Conservation (phyloP, 2,113 vertebrate genomes). For the Mesembrinibis cayennensis region DNA sequence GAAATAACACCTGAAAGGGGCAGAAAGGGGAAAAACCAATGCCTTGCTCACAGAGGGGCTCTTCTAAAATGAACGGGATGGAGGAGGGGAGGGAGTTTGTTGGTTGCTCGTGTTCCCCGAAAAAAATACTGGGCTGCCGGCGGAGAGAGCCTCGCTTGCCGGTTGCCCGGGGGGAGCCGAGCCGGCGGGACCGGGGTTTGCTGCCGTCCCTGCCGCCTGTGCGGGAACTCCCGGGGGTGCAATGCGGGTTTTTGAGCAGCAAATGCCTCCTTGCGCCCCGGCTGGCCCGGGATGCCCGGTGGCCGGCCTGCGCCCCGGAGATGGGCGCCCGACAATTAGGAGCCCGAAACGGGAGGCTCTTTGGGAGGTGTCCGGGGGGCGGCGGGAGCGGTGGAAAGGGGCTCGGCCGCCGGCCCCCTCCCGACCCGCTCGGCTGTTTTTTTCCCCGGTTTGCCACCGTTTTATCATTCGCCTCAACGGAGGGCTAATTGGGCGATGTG, state of each 20-base stretch:
- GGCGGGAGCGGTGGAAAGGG: no score
- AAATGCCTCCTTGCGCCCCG: neutral
- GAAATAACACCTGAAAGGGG: neutral
- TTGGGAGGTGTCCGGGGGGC: neutral
- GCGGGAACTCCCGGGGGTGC: neutral
- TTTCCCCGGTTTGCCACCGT: neutral
- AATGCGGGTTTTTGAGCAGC: neutral
- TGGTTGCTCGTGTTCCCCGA: neutral
- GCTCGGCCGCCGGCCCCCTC: neutral
- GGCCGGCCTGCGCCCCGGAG: neutral
- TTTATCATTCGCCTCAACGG: neutral
- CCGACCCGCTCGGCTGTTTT: neutral
- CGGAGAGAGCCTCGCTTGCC: neutral
- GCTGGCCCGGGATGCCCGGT: neutral
- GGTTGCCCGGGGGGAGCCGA: neutral
- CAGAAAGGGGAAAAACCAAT: neutral
- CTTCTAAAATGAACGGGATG: fast-evolving
- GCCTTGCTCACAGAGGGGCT: fast-evolving
- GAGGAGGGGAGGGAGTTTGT: no score
- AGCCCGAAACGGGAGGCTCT: neutral
- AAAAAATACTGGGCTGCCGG: neutral
- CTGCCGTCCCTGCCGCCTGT: neutral
- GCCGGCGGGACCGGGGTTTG: neutral
- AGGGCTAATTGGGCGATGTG: neutral
- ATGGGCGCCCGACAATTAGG: neutral